Percentiles rank a stretch among this genome's conserved stretches.
phyloP scores from a whole-genome alignment of 2,113 vertebrate genomes.

The Aramus guarauna region DNA sequence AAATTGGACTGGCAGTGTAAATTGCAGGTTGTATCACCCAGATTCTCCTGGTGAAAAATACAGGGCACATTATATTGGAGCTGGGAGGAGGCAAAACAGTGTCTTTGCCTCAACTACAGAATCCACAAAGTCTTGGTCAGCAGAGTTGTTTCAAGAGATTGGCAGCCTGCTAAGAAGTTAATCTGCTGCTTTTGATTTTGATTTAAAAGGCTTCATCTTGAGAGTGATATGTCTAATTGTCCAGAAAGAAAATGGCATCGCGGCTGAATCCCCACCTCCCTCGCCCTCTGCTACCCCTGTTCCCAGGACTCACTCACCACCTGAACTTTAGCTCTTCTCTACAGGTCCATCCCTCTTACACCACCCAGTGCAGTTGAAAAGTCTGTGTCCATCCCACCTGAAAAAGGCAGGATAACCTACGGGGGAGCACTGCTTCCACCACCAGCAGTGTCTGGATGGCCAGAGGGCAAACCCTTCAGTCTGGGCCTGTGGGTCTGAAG shows the following conservation, averaged over 20 bases:
- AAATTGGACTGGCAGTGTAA: background rate
- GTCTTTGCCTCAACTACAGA: background rate
- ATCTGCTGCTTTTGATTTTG: background rate
- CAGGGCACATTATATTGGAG: background rate
- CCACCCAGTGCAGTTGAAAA: background rate
- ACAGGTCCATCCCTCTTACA: background rate
- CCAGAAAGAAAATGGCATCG: background rate
- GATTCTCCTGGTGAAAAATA: background rate
- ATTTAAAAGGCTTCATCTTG: background rate
- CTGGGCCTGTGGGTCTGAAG: background rate
- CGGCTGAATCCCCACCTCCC: accelerated
- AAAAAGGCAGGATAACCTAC: background rate
- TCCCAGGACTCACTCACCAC: background rate
- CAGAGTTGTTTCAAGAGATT: background rate
- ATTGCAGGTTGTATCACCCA: background rate
- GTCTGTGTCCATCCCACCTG: background rate
- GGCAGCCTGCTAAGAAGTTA: background rate
- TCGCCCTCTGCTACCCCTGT: accelerated
- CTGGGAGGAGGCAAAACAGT: background rate
- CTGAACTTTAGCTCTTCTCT: background rate
- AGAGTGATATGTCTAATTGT: background rate
- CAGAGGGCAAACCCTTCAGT: background rate
- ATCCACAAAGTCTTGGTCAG: background rate
- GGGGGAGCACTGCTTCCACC: background rate
- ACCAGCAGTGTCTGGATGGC: background rate